phyloP scores from a whole-genome alignment of 1,140 invertebrate genomes.

The Anastrepha obliqua region DNA sequence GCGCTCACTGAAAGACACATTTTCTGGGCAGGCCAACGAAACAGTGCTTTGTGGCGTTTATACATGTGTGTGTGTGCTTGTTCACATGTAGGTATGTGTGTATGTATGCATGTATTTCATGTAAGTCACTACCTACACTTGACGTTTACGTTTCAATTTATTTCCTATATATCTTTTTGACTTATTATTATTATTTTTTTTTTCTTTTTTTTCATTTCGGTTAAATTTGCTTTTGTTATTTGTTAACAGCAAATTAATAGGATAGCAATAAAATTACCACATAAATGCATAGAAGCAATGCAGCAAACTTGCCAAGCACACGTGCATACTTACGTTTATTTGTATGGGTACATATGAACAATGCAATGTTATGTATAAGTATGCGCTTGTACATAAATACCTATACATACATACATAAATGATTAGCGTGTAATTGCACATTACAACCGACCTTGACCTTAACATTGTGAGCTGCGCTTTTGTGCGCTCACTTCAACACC shows the following conservation, averaged over 20 bases:
- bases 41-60: neutral
- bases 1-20: neutral
- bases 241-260: neutral
- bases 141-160: neutral
- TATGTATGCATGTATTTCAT: neutral
- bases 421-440: conserved; percentile 7
- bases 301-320: too few species aligned
- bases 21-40: neutral
- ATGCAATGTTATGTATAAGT: too few species aligned
- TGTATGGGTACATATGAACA: too few species aligned
- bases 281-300: neutral
- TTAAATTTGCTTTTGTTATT: neutral
- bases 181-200: neutral
- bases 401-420: neutral
- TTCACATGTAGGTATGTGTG: neutral
- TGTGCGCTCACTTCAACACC: neutral
- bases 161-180: neutral
- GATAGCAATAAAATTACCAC: neutral
- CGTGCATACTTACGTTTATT: too few species aligned
- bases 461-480: conserved; percentile 2
- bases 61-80: neutral
- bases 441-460: conserved; percentile 21
- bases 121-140: neutral
- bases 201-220: too few species aligned
- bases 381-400: too few species aligned